phyloP scores from a whole-genome alignment of 2,888 invertebrate genomes.

The Sclerodermus sp. region DNA sequence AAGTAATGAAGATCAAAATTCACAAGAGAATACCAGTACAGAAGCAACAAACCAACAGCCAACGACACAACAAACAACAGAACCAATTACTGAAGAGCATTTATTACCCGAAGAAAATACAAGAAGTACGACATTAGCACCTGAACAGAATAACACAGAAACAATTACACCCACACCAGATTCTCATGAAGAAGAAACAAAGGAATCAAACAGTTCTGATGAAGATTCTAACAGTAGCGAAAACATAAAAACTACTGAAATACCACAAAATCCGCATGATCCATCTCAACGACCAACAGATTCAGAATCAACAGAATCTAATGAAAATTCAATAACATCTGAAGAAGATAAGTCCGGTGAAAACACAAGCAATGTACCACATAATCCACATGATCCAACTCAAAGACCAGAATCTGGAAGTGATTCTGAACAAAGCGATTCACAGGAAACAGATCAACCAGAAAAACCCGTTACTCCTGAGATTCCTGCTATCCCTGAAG shows the following conservation, averaged over 20 bases:
- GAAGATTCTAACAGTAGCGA: too few species aligned
- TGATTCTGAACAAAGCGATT: too few species aligned
- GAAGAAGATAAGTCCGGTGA: neutral
- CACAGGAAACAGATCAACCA: too few species aligned
- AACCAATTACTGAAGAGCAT: neutral
- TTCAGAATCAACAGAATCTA: neutral
- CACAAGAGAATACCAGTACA: neutral
- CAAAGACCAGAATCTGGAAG: too few species aligned
- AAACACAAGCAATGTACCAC: neutral
- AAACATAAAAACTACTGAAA: neutral
- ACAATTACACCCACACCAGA: neutral
- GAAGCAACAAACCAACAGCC: neutral
- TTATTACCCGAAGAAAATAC: neutral
- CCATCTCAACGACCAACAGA: neutral
- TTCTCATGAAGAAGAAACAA: neutral
- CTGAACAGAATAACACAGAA: neutral
- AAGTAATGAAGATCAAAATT: neutral
- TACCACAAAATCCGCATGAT: neutral
- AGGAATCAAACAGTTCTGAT: neutral
- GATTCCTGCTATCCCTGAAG: too few species aligned
- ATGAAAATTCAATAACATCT: neutral
- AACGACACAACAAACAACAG: neutral
- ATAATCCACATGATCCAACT: neutral
- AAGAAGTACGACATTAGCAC: neutral
- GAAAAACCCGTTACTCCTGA: too few species aligned